Evolutionary conservation across 2,113 vertebrate species (phyloP).

Genomic region (Grus americana): DNA sequence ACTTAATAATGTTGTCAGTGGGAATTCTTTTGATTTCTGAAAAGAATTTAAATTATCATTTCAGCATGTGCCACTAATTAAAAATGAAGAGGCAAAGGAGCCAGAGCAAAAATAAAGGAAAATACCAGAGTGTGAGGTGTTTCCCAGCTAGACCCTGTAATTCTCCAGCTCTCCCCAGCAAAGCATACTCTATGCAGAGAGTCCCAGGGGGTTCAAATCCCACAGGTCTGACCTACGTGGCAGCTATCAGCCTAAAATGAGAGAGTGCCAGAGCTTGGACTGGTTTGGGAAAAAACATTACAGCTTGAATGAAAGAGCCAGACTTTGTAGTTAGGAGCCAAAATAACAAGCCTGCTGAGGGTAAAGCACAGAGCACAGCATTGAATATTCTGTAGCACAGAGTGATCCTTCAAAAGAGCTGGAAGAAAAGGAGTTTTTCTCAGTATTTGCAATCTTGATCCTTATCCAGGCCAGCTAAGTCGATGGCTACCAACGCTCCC

Average conservation of each 20-base stretch:
- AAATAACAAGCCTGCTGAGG: background rate
- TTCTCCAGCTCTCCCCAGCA: background rate
- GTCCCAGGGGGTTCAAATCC: background rate
- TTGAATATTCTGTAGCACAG: background rate
- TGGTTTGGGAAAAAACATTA: background rate
- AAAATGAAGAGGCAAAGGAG: conserved; percentile 36
- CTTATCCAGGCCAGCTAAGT: background rate
- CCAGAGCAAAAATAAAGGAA: conserved; percentile 12
- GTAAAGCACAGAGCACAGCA: background rate
- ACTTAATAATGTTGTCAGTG: conserved; percentile 55
- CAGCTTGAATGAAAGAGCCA: background rate
- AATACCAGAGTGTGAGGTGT: background rate
- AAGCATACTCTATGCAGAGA: background rate
- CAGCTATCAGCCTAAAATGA: background rate
- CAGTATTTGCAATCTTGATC: background rate
- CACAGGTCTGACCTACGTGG: background rate
- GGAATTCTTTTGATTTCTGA: conserved; percentile 62
- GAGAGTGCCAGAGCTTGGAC: background rate
- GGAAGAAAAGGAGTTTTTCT: background rate
- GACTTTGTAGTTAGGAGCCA: background rate
- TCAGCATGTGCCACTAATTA: conserved; percentile 55
- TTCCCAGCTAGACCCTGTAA: background rate
- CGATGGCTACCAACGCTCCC: background rate
- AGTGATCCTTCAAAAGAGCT: background rate
- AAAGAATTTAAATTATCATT: conserved; percentile 61